A percentile compares a stretch with the other conserved stretches of the same genome.
These are phyloP conservation scores for Nasonovia ribisnigri DNA, from an alignment of 2,888 invertebrate genomes.

Conservation along the genomic window DNA sequence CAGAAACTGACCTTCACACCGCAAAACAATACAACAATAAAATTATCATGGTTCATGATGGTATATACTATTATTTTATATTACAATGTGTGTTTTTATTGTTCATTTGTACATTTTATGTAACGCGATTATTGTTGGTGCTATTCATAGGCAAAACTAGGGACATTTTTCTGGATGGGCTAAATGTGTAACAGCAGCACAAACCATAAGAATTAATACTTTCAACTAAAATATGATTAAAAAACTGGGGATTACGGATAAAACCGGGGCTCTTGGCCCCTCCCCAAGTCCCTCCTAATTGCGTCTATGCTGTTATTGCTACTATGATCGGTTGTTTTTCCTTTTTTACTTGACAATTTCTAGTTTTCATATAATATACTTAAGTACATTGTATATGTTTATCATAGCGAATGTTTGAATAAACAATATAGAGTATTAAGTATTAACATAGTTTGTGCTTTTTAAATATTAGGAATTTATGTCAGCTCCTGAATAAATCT, in stretches of 20 bases:
- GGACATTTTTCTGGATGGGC: too few species aligned
- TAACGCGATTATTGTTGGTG: background rate
- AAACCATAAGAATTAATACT: too few species aligned
- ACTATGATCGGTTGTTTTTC: background rate
- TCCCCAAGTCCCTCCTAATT: too few species aligned
- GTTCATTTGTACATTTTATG: background rate
- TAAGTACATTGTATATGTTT: too few species aligned
- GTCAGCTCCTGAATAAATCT: background rate
- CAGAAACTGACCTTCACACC: constrained; percentile 36
- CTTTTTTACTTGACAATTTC: background rate
- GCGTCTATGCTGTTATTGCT: background rate
- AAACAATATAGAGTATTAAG: background rate
- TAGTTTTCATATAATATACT: background rate
- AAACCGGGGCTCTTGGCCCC: too few species aligned
- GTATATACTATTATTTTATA: background rate
- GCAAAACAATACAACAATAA: constrained; percentile 31
- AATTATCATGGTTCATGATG: background rate
- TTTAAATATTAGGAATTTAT: background rate
- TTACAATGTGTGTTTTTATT: background rate
- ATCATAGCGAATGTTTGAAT: background rate
- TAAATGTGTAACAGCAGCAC: too few species aligned
- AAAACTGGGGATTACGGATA: too few species aligned
- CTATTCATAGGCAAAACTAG: too few species aligned
- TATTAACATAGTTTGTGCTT: background rate
- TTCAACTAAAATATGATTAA: too few species aligned